Base-by-base conservation (phyloP, 2,797 vertebrate species). In the Propithecus deckenii region DNA sequence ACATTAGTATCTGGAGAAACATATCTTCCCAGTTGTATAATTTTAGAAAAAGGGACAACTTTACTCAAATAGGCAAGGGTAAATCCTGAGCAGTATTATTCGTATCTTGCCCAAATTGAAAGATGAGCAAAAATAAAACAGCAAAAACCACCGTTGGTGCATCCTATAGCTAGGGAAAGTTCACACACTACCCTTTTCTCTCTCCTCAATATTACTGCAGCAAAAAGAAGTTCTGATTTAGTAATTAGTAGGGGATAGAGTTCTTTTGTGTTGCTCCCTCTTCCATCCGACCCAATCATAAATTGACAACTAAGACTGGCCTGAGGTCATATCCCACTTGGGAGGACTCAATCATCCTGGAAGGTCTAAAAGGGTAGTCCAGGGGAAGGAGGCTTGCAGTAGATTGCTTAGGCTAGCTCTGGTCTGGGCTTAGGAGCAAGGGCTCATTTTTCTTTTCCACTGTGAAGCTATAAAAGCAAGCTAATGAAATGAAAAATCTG, bases 401-500 rank as follows among this genome's bases (percentile, higher is more conserved):
- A 35, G 63, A 20, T 72, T 13, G 46, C 22, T 17, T 18, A 22
- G 9, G 41, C 55, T 32, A 78, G 30, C 46, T 85, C 71, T 41
- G 72, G 35, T 76, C 17, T 23, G 63, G 7, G 23, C 84, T 92
- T 84, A 85, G 28, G 30, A 84, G 91, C 43, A 65, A 5, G 12
- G 23, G 4, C 14, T 35, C 7, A n/a, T 83, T 46, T 67, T 15
- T 43, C 25, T 14, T 17, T 14, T 23, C 18, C 2, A 79, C 13
- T 25, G 17, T 38, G 79, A 95, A 95, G 76, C 28, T 80, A 12
- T 88, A 86, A 95, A 92, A 96, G 61, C 91, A 89, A 93, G 61
- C 18, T 41, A 92, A 79, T 55, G 50, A 79, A 95, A 79, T 86
- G 43, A 95, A 95, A 96, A 94, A 30, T n/a, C 61, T 75, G 72